Evolutionary conservation across 2,797 vertebrate species (phyloP).

Genomic region (Sebastes trivittatus): DNA sequence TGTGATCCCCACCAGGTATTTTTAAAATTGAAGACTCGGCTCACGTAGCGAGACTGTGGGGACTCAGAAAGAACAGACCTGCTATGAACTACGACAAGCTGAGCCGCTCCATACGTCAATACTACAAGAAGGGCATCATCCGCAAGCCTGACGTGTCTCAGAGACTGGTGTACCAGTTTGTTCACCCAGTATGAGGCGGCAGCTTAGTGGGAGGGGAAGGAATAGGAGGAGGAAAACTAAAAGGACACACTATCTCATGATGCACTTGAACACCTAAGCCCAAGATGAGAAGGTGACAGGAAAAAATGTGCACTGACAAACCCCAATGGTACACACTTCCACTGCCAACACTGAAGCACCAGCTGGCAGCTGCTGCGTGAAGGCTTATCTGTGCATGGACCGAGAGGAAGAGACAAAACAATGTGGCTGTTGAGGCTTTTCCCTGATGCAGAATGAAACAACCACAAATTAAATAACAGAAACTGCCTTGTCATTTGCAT

Average conservation of each 20-base stretch:
- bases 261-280: constrained; percentile 44
- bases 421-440: constrained; percentile 25
- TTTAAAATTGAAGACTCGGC: constrained; percentile 99
- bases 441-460: constrained; percentile 35
- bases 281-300: constrained; percentile 32
- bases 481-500: constrained; percentile 71
- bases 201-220: background rate
- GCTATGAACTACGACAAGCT: constrained; percentile 99
- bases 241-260: constrained; percentile 2
- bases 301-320: constrained; percentile 68
- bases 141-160: constrained; percentile 97
- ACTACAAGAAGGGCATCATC: constrained; percentile 99
- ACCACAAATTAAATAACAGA: constrained; percentile 3
- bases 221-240: background rate
- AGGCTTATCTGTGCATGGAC: constrained; percentile 3
- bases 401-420: constrained; percentile 33
- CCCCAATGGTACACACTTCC: constrained; percentile 42
- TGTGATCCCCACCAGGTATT: constrained; percentile 83
- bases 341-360: constrained; percentile 19
- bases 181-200: constrained; percentile 89
- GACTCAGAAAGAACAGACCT: constrained; percentile 95
- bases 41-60: constrained; percentile 97
- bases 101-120: constrained; percentile 98
- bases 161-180: constrained; percentile 98
- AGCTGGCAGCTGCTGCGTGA: constrained; percentile 18